Evolutionary conservation across 2,888 invertebrate genomes (phyloP).

Genomic region (Drosophila pegasa): DNA sequence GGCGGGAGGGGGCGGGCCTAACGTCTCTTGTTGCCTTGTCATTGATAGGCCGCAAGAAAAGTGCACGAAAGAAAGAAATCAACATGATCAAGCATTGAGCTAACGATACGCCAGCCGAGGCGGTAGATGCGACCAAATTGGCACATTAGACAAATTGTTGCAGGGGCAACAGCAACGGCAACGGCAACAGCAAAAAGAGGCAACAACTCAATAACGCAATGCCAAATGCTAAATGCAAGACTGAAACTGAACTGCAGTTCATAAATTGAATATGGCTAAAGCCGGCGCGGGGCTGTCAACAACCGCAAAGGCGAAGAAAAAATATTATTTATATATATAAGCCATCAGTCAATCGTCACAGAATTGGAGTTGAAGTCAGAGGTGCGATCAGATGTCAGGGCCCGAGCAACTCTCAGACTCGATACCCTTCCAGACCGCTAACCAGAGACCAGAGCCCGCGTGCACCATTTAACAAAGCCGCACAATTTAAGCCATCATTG

Average conservation of each 20-base stretch:
- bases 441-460: conserved; percentile 37
- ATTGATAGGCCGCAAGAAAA: conserved; percentile 68
- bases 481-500: conserved; percentile 81
- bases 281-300: conserved; percentile 36
- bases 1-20: neutral
- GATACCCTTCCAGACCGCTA: conserved; percentile 32
- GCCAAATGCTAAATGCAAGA: conserved; percentile 42
- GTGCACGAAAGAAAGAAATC: conserved; percentile 60
- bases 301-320: conserved; percentile 39
- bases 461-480: conserved; percentile 62
- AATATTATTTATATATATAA: conserved; percentile 16
- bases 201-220: conserved; percentile 71
- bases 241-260: conserved; percentile 47
- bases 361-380: conserved; percentile 48
- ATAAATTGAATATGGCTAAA: conserved; percentile 56
- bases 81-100: conserved; percentile 55
- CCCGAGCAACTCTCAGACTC: conserved; percentile 7
- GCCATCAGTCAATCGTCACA: conserved; percentile 59
- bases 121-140: conserved; percentile 70
- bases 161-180: conserved; percentile 35
- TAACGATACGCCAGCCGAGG: conserved; percentile 56
- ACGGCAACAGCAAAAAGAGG: conserved; percentile 18
- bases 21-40: conserved; percentile 66
- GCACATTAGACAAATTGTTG: conserved; percentile 81
- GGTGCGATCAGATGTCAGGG: conserved; percentile 74